Conservation (phyloP, 2,888 invertebrate species). For the Xestia c-nigrum region DNA sequence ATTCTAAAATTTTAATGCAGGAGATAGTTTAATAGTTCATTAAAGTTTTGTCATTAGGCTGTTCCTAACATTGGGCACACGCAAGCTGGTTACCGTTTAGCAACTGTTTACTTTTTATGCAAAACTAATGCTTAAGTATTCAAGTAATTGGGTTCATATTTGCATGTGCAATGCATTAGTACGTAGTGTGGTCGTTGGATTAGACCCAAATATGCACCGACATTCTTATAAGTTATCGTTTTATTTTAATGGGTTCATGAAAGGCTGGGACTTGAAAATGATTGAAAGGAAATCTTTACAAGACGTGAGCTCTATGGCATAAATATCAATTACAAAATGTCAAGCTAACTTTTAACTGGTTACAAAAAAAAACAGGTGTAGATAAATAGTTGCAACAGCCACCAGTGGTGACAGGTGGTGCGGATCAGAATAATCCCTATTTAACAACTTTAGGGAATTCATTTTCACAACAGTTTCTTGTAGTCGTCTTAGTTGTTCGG, state of each 20-base stretch:
- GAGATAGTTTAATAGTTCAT: conserved; percentile 47
- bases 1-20: conserved; percentile 15
- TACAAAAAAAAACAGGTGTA: too few relatives aligned
- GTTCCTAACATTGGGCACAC: conserved; percentile 23
- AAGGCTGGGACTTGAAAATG: not conserved
- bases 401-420: too few relatives aligned
- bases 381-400: too few relatives aligned
- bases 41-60: conserved; percentile 49
- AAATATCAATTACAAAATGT: too few relatives aligned
- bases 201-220: conserved; percentile 39
- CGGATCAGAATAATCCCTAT: too few relatives aligned
- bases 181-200: conserved; percentile 31
- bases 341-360: too few relatives aligned
- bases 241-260: conserved; percentile 32
- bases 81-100: conserved; percentile 31
- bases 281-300: not conserved
- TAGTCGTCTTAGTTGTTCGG: not conserved
- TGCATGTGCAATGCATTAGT: conserved; percentile 55
- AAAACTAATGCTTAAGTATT: conserved; percentile 45
- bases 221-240: conserved; percentile 45
- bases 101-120: conserved; percentile 56
- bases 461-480: not conserved
- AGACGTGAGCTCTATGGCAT: not conserved
- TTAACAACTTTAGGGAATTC: too few relatives aligned
- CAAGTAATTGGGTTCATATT: conserved; percentile 56